phyloP scores from a whole-genome alignment of 1,140 invertebrate genomes.

The Bombus sylvicola region DNA sequence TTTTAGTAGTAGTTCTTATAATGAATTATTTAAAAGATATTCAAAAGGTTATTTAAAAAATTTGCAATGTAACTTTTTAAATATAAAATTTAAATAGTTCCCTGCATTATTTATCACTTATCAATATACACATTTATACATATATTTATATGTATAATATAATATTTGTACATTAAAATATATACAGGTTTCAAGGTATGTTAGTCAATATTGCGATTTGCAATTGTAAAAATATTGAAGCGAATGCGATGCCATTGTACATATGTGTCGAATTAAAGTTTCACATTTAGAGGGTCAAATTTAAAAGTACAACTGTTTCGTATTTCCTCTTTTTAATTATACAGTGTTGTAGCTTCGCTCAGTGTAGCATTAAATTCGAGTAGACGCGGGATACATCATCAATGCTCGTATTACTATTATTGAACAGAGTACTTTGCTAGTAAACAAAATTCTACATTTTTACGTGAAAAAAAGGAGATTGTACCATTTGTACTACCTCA shows the following conservation, averaged over 20 bases:
- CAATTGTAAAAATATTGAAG: background rate
- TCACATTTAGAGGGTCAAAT: constrained; percentile 10
- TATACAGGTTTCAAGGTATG: background rate
- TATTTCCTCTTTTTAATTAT: constrained; percentile 15
- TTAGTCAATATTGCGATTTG: background rate
- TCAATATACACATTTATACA: background rate
- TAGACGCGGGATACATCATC: background rate
- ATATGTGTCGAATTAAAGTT: constrained; percentile 4
- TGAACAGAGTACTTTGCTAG: background rate
- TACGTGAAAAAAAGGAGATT: background rate
- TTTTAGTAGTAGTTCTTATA: background rate
- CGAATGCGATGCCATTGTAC: background rate
- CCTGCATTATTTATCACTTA: background rate
- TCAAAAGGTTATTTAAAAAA: background rate
- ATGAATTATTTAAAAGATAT: background rate
- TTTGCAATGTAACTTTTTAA: background rate
- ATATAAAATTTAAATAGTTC: background rate
- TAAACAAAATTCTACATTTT: background rate
- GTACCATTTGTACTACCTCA: too few relatives aligned
- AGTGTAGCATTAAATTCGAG: constrained; percentile 3
- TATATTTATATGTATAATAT: background rate
- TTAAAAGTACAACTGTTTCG: constrained; percentile 18
- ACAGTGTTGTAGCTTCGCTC: background rate
- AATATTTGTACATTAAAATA: background rate
- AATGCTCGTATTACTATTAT: constrained; percentile 14